Evolutionary conservation across 2,797 vertebrate species (phyloP).

Genomic region (Allobates femoralis): DNA sequence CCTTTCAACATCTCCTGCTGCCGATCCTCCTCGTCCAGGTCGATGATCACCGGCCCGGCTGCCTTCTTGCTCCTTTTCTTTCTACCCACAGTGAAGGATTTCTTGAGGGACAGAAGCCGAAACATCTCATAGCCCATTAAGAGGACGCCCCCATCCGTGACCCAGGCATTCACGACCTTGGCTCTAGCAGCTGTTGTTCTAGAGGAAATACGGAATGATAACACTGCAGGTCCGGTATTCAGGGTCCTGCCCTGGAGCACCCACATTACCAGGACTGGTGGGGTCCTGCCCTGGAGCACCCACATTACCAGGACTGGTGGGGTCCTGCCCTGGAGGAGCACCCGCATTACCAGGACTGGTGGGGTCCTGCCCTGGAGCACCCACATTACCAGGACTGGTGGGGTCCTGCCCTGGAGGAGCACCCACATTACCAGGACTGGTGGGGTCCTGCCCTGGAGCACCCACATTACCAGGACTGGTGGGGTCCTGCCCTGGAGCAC

Average conservation of each 20-base stretch:
- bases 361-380: too few relatives aligned
- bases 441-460: too few relatives aligned
- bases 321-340: neutral
- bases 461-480: too few relatives aligned
- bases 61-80: constrained; percentile 98
- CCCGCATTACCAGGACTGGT: too few relatives aligned
- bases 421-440: too few relatives aligned
- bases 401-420: too few relatives aligned
- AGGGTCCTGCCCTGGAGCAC: neutral
- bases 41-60: constrained; percentile 93
- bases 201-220: constrained; percentile 28
- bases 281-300: neutral
- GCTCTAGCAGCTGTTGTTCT: constrained; percentile 92
- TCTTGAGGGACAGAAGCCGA: constrained; percentile 96
- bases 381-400: too few relatives aligned
- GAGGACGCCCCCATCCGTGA: constrained; percentile 90
- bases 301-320: neutral
- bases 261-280: neutral
- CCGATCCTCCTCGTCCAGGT: constrained; percentile 96
- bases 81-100: constrained; percentile 92
- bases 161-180: constrained; percentile 96
- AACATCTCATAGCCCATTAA: constrained; percentile 99
- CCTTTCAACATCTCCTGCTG: constrained; percentile 98
- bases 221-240: neutral
- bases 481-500: neutral